phyloP scores from a whole-genome alignment of 2,888 invertebrate genomes.

The Tanypteryx hageni region DNA sequence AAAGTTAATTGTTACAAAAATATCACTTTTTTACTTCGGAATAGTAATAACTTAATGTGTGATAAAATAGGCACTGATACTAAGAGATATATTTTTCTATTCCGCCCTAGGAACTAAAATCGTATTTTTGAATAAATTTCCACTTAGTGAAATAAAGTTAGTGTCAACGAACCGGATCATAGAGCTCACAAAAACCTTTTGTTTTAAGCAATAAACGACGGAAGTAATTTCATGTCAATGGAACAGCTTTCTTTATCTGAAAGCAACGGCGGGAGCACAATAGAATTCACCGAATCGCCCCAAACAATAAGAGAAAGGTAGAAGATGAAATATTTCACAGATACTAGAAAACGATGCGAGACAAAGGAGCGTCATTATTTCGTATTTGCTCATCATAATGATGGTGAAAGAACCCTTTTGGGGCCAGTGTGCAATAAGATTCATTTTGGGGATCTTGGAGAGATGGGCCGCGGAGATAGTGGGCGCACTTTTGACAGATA shows the following conservation, averaged over 20 bases:
- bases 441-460: not conserved
- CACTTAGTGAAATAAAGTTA: not conserved
- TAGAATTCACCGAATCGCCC: not conserved
- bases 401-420: not conserved
- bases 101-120: not conserved
- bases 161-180: slow-evolving; percentile 14
- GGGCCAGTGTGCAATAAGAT: not conserved
- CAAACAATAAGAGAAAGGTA: not conserved
- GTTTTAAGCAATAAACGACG: not conserved
- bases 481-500: not conserved
- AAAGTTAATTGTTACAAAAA: no score
- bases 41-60: no score
- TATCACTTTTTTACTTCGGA: no score
- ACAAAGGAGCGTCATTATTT: not conserved
- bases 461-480: not conserved
- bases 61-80: no score
- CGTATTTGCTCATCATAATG: not conserved
- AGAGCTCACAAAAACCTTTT: slow-evolving; percentile 32
- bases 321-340: not conserved
- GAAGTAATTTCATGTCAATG: not conserved
- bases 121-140: not conserved
- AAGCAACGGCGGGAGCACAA: not conserved
- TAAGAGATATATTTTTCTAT: not conserved
- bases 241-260: not conserved
- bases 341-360: not conserved